phyloP scores from a whole-genome alignment of 2,797 vertebrate species.

The Hirundo rustica region DNA sequence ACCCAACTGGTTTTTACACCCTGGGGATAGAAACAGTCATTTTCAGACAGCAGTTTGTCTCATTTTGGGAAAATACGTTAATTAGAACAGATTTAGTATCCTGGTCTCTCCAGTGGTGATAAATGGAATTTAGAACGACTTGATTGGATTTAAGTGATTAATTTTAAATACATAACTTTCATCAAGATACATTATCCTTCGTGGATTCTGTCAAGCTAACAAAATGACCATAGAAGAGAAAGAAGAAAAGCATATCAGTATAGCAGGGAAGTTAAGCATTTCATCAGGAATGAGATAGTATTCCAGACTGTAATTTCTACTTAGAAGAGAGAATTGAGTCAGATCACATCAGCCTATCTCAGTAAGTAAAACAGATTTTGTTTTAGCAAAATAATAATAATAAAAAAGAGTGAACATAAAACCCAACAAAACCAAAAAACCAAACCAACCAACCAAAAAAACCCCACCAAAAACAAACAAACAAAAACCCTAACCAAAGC shows the following conservation, averaged over 20 bases:
- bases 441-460: not conserved
- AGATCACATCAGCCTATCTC: not conserved
- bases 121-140: not conserved
- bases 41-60: not conserved
- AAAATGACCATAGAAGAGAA: not conserved
- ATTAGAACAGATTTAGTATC: not conserved
- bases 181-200: not conserved
- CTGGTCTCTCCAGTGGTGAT: not conserved
- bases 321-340: not conserved
- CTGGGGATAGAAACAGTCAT: not conserved
- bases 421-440: not conserved
- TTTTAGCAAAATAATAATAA: not conserved
- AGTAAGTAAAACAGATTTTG: not conserved
- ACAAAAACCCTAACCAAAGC: not conserved
- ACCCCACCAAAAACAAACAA: accelerated
- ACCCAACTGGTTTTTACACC: not conserved
- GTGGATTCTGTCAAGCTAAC: not conserved
- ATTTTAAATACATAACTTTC: not conserved
- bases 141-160: not conserved
- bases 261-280: not conserved
- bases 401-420: not conserved
- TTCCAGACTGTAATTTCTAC: not conserved
- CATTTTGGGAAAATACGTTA: not conserved
- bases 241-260: not conserved
- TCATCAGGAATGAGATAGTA: not conserved